phyloP scores from a whole-genome alignment of 2,113 vertebrate species.

The Oreotragus oreotragus region DNA sequence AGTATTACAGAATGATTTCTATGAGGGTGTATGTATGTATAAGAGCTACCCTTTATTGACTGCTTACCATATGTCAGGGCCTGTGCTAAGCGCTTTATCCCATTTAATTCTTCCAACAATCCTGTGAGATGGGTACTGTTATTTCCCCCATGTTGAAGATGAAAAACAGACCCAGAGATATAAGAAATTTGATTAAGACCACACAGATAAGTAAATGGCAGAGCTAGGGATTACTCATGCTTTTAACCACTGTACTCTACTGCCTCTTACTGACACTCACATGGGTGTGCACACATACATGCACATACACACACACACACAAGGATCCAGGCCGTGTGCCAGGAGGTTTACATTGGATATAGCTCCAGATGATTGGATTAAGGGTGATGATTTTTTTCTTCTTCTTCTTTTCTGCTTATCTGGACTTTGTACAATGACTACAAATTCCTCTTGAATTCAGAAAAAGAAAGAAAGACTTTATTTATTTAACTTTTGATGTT shows the following conservation, averaged over 20 bases:
- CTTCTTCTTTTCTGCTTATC: slow-evolving; percentile 25
- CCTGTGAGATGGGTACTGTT: neutral
- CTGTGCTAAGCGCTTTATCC: neutral
- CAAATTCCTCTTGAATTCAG: slow-evolving; percentile 9
- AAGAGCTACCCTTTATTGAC: neutral
- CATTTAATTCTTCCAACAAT: neutral
- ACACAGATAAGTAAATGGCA: slow-evolving; percentile 23
- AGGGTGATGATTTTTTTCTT: neutral
- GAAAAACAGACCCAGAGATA: neutral
- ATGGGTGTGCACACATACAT: neutral
- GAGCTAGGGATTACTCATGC: neutral
- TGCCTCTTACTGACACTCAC: neutral
- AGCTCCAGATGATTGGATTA: neutral
- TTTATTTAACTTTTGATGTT: neutral
- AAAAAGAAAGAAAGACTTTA: neutral
- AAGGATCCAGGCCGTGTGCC: neutral
- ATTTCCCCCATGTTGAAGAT: slow-evolving; percentile 21
- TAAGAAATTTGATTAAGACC: neutral
- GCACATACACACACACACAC: neutral
- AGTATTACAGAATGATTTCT: neutral
- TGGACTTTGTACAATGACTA: slow-evolving; percentile 21
- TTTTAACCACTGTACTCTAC: neutral
- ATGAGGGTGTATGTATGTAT: neutral
- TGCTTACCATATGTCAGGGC: neutral
- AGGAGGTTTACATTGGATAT: neutral